phyloP scores from a whole-genome alignment of 2,888 invertebrate genomes.

The Graphium colonna region DNA sequence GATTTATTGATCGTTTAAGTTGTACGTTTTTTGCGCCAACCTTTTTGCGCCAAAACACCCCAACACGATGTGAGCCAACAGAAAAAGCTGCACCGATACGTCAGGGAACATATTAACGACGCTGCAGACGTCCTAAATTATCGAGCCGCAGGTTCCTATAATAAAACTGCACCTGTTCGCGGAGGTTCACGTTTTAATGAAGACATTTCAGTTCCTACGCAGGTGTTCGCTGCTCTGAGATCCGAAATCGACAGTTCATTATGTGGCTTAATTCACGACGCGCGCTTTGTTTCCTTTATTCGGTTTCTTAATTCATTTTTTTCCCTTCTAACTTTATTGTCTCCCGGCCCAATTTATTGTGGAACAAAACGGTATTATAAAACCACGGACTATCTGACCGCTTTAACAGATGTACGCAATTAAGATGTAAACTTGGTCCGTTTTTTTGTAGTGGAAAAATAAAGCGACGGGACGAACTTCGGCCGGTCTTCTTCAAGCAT shows the following conservation, averaged over 20 bases:
- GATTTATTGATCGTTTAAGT: not conserved
- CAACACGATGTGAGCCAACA: not conserved
- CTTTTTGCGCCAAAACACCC: conserved; percentile 20
- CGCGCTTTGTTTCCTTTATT: conserved; percentile 73
- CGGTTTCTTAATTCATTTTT: conserved; percentile 45
- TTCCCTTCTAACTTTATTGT: conserved; percentile 63
- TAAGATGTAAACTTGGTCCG: conserved; percentile 65
- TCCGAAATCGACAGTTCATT: conserved; percentile 58
- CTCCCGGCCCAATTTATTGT: conserved; percentile 63
- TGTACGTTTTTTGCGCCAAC: not conserved
- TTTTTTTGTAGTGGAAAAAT: conserved; percentile 43
- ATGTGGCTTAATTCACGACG: conserved; percentile 75
- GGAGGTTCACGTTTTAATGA: conserved; percentile 66
- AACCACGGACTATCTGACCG: conserved; percentile 54
- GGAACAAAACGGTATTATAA: conserved; percentile 67
- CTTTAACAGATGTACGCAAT: conserved; percentile 75
- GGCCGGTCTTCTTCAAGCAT: conserved; percentile 33
- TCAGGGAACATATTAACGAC: conserved; percentile 41
- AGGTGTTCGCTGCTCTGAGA: conserved; percentile 58
- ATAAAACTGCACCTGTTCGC: conserved; percentile 65
- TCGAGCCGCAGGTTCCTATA: conserved; percentile 46
- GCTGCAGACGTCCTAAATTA: conserved; percentile 33
- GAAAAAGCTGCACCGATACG: conserved; percentile 30
- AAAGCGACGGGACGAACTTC: not conserved
- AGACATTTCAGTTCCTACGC: conserved; percentile 66